Evolutionary conservation across 2,113 vertebrate species (phyloP).

Genomic region (Epinephelus cyanopodus): DNA sequence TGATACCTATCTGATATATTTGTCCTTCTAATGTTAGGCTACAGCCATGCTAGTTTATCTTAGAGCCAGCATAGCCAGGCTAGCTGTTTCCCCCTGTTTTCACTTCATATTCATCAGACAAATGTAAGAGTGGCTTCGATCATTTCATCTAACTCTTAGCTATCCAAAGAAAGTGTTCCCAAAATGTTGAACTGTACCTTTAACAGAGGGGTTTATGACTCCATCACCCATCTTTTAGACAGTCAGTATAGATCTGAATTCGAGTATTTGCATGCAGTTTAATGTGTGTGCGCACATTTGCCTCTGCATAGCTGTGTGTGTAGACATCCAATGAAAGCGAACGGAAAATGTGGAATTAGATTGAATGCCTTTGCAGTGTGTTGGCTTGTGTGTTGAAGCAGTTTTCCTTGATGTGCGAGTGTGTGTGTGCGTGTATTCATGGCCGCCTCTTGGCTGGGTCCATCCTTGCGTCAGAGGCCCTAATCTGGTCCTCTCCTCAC

Average conservation of each 20-base stretch:
- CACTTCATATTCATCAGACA: no score
- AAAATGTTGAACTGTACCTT: not conserved
- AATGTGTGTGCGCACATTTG: conserved; percentile 17
- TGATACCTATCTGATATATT: no score
- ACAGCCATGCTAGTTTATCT: no score
- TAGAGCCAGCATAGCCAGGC: no score
- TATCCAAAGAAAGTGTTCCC: not conserved
- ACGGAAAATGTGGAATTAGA: conserved; percentile 72
- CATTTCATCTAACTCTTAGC: no score
- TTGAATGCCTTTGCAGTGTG: conserved; percentile 74
- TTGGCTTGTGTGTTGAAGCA: conserved; percentile 54
- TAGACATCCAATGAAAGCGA: conserved; percentile 65
- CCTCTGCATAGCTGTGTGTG: conserved; percentile 51
- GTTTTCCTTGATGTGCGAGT: conserved; percentile 47
- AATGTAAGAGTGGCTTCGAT: no score
- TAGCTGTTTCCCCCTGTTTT: no score
- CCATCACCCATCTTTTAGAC: not conserved
- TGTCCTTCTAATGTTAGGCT: no score
- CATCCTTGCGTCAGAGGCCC: conserved; percentile 80
- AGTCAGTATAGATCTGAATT: not conserved
- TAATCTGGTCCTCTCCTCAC: conserved; percentile 82
- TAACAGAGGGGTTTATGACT: not conserved
- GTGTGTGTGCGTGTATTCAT: conserved; percentile 46
- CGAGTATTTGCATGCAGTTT: not conserved
- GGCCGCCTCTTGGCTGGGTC: conserved; percentile 66